phyloP scores from a whole-genome alignment of 2,888 invertebrate genomes.

The Julus scanicus region DNA sequence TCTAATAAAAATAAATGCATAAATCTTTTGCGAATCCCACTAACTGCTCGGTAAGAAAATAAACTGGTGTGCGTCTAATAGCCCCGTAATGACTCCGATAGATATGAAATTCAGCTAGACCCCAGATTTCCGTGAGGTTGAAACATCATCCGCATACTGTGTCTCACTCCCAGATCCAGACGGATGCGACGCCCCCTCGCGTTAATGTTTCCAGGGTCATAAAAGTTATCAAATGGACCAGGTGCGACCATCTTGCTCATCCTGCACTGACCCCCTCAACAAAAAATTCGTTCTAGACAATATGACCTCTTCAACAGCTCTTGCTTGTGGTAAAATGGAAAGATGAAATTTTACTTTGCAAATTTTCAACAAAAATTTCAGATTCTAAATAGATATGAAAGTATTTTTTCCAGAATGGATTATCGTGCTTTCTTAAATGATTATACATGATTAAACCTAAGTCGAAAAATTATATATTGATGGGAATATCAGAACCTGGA shows the following conservation, averaged over 20 bases:
- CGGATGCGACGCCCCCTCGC: not conserved
- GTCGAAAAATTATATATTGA: too few relatives aligned
- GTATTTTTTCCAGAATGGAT: too few relatives aligned
- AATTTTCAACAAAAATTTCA: too few relatives aligned
- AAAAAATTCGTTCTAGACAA: not conserved
- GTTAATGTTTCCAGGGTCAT: not conserved
- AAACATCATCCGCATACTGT: not conserved
- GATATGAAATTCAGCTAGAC: not conserved
- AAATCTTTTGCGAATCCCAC: not conserved
- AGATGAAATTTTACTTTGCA: too few relatives aligned
- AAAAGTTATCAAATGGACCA: constrained; percentile 7
- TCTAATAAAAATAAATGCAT: constrained; percentile 31
- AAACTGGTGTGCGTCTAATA: not conserved
- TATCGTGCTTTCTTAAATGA: too few relatives aligned
- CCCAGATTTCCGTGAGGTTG: not conserved
- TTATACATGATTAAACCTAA: too few relatives aligned
- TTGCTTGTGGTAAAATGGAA: too few relatives aligned
- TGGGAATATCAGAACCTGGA: too few relatives aligned
- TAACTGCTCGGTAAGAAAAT: constrained; percentile 8
- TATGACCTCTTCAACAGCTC: too few relatives aligned
- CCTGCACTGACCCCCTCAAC: not conserved
- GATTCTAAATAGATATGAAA: too few relatives aligned
- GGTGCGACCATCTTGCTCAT: constrained; percentile 25
- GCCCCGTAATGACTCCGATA: not conserved
- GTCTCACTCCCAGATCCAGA: not conserved